phyloP scores from a whole-genome alignment of 2,888 invertebrate genomes.

The Antheraea assamensis region DNA sequence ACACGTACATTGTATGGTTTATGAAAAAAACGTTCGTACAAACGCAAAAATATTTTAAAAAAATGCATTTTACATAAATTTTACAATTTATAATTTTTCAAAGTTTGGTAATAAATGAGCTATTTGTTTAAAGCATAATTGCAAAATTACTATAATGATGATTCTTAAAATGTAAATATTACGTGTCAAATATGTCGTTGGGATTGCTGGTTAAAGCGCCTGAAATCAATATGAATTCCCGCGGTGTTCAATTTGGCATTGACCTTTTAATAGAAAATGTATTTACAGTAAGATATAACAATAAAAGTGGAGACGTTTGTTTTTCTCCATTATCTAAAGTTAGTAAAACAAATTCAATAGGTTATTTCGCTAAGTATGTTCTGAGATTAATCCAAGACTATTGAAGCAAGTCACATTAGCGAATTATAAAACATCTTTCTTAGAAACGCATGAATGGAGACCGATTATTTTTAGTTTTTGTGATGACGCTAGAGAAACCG shows the following conservation, averaged over 20 bases:
- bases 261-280: conserved; percentile 60
- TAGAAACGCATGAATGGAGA: conserved; percentile 65
- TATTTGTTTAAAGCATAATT: too few species aligned
- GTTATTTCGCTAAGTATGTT: conserved; percentile 48
- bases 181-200: neutral
- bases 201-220: neutral
- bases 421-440: conserved; percentile 53
- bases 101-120: too few species aligned
- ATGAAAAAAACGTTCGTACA: too few species aligned
- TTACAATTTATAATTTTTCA: too few species aligned
- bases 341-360: conserved; percentile 60
- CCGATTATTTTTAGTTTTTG: conserved; percentile 66
- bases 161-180: neutral
- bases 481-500: conserved; percentile 52
- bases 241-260: conserved; percentile 31
- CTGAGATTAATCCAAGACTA: conserved; percentile 56
- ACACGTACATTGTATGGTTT: too few species aligned
- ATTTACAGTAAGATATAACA: conserved; percentile 43
- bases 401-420: conserved; percentile 49
- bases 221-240: neutral
- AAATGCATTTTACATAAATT: too few species aligned
- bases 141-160: too few species aligned
- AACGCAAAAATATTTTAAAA: too few species aligned
- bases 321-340: conserved; percentile 67
- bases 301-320: conserved; percentile 53